A percentile compares a stretch with the other conserved stretches of the same genome.
phyloP scores from a whole-genome alignment of 2,888 invertebrate species.

The Mesorhabditis spiculigera region DNA sequence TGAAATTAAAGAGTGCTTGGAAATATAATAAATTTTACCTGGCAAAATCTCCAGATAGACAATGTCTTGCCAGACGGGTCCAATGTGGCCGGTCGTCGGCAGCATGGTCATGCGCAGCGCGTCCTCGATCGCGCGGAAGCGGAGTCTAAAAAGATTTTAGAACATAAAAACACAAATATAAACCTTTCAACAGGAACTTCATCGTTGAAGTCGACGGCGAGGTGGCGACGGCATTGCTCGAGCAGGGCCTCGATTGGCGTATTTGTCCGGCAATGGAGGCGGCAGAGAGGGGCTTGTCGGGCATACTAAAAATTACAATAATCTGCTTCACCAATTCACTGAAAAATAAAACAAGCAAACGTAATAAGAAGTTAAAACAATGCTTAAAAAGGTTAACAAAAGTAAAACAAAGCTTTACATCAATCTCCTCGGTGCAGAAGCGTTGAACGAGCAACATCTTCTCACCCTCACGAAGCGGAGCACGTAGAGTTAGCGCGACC shows the following conservation, averaged over 20 bases:
- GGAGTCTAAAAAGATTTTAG: too few relatives aligned
- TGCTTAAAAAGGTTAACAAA: too few relatives aligned
- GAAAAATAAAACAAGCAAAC: too few relatives aligned
- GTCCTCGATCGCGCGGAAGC: too few relatives aligned
- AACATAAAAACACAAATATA: not conserved
- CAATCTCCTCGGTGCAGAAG: constrained; percentile 31
- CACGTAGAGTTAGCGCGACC: constrained; percentile 23
- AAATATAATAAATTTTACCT: too few relatives aligned
- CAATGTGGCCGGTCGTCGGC: too few relatives aligned
- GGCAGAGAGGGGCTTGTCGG: not conserved
- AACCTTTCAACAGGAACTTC: not conserved
- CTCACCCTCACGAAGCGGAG: constrained; percentile 38
- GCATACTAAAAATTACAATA: not conserved
- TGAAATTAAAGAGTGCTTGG: constrained; percentile 1
- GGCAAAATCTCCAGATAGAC: too few relatives aligned
- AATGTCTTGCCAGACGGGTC: too few relatives aligned
- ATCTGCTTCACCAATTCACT: too few relatives aligned
- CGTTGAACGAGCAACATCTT: constrained; percentile 29
- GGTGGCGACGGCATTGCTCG: not conserved
- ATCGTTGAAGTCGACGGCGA: not conserved
- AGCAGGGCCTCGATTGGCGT: not conserved
- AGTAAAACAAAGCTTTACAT: too few relatives aligned
- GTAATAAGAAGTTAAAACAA: not conserved
- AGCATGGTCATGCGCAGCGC: too few relatives aligned
- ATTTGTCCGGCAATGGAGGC: not conserved